These are phyloP conservation scores for Umimayanthus kanabou DNA, from an alignment of 92 coral and sea anemone genomes.

Conservation along the genomic window DNA sequence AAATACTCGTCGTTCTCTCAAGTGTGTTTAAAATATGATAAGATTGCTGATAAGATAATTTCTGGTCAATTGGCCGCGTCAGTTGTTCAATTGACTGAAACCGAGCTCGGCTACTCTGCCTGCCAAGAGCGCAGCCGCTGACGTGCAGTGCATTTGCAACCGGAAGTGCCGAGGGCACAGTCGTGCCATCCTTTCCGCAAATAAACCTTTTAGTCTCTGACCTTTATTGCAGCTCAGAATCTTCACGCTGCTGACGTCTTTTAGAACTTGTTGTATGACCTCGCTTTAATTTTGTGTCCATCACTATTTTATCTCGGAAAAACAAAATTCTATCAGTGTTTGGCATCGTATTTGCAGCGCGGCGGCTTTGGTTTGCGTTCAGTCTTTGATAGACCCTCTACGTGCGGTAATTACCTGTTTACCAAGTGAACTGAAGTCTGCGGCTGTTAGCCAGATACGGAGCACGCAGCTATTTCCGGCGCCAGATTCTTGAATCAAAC, in stretches of 20 bases:
- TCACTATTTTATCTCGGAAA: constrained; percentile 18
- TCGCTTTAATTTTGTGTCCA: constrained; percentile 25
- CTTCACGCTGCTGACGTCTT: constrained; percentile 12
- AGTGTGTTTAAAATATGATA: constrained; percentile 30
- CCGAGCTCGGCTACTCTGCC: background rate
- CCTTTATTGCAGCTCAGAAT: background rate
- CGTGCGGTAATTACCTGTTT: background rate
- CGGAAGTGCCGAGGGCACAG: constrained; percentile 37
- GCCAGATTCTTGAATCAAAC: no score
- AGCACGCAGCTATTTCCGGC: background rate
- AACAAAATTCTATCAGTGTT: background rate
- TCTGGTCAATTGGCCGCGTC: constrained; percentile 22
- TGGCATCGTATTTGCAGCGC: background rate
- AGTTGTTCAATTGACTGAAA: constrained; percentile 14
- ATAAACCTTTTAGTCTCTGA: constrained; percentile 34
- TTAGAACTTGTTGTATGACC: constrained; percentile 18
- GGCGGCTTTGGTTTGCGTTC: background rate
- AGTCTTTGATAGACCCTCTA: background rate
- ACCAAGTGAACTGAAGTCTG: background rate
- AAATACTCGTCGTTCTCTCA: constrained; percentile 6
- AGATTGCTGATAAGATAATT: constrained; percentile 35
- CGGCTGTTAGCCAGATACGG: background rate
- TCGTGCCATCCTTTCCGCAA: constrained; percentile 10
- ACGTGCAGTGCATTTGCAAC: constrained; percentile 35
- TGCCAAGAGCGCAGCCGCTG: constrained; percentile 34